Conservation (phyloP, 1,140 invertebrate genomes). For the Saccostrea cuccullata region DNA sequence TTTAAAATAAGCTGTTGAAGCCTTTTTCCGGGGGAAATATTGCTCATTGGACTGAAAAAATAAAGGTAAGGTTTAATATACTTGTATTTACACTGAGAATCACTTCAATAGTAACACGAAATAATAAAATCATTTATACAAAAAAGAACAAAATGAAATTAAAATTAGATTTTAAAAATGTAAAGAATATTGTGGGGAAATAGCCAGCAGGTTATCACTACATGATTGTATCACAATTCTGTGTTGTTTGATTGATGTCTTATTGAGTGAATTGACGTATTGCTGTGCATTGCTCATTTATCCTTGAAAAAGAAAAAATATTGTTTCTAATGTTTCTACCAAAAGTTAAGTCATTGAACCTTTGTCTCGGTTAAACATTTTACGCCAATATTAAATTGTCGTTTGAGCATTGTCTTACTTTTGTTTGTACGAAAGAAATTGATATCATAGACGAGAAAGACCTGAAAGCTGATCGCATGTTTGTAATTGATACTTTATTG, state of each 20-base stretch:
- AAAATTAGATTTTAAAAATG: no score
- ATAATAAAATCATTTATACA: no score
- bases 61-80: no score
- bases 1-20: no score
- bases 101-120: no score
- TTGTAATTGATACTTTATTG: neutral
- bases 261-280: neutral
- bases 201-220: no score
- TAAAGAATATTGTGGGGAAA: no score
- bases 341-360: neutral
- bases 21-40: no score
- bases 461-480: neutral
- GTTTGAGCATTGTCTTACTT: neutral
- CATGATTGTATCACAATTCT: no score
- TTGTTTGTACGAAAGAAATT: neutral
- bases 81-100: no score
- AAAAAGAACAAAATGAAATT: no score
- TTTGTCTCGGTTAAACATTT: neutral
- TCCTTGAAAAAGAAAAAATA: constrained; percentile 7
- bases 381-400: neutral
- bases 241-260: no score
- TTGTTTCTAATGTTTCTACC: neutral
- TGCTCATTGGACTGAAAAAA: constrained; percentile 1
- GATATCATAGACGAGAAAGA: neutral
- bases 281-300: neutral